Evolutionary conservation across 2,113 vertebrate genomes (phyloP), one percentile per base, ranked within the genome.

Genomic region (Chaetodon trifascialis): DNA sequence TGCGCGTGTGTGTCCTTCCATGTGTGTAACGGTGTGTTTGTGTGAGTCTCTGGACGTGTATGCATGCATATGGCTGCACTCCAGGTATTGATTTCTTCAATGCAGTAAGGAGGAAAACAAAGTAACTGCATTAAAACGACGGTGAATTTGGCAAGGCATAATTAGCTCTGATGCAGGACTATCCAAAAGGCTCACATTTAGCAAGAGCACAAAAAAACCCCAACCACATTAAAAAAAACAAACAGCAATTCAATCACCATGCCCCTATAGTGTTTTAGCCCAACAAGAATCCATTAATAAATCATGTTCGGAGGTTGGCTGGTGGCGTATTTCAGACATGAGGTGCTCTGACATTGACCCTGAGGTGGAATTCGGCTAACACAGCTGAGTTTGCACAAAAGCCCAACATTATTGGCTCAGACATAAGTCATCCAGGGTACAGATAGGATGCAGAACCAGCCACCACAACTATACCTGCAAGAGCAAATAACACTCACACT

Each of bases 331-430:
- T 86, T 87, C 91, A 90, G 89, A 83, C 77, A 52, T 38, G 73
- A 91, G 85, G 88, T 91, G 91, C 69, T 90, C 92, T 91, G 91
- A 91, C 91, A 88, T 93, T 91, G 92, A 93, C 91, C 93, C 88
- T 36, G 71, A 84, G 89, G 87, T 90, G 88, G 93, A 92, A 91
- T 90, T 93, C 78, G 36, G 80, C 91, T 87, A 92, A 91, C 94
- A 91, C 90, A 94, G 92, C 93, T 94, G 91, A 92, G 92, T 94
- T 93, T 94, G 92, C 92, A 94, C 94, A 94, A 91, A 89, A 88
- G 86, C 71, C 84, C 87, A 63, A 85, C 88, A 86, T 87, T 92
- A 92, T 89, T 91, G 94, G 91, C 89, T 92, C 87, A 93, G 91
- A 86, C 85, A 79, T 42, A 86, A 92, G 90, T 93, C 91, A 88